Evolutionary conservation across 2,888 invertebrate genomes (phyloP), one percentile per base, ranked within the genome.

Genomic region (Cancer borealis): DNA sequence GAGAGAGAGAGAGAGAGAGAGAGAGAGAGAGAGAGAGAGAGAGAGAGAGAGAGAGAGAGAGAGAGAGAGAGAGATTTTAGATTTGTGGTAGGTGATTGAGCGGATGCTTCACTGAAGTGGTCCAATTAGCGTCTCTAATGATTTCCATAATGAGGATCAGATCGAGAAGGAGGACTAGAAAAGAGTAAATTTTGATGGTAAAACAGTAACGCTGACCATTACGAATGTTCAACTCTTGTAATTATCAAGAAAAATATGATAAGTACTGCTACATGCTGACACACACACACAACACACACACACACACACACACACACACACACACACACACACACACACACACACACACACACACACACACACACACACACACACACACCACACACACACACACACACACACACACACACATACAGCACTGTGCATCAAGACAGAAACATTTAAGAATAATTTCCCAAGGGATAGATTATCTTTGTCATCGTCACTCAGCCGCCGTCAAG

Each of bases 291-390:
- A 73, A 73, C n/a, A 30, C 73, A 79, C 73, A 30, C 73, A 26
- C 73, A 73, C 73, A 73, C 73, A 73, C 73, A 73, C 73, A 73
- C 73, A 73, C 73, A 73, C 73, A 73, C 73, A 73, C 73, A 73
- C 73, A 21, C 60, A 21, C 60, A 21, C 60, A 60, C 21, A 60
- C 60, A 60, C 60, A 60, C 60, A 60, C 60, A 60, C 60, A 60
- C 60, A 60, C 60, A 60, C 60, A 60, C 54, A 54, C 54, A 54
- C 54, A 54, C 54, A 54, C 54, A 54, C 54, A 54, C 54, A 12
- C 12, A 12, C 54, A 54, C 12, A 54, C 54, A 54, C 12, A 60
- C 17, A 17, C 3, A 1, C 60, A 21, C 21, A 39, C 21, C 21
- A 17, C 60, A 54, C 54, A 54, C 54, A 54, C 54, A 54, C 54